A percentile compares a stretch with the other conserved stretches of the same genome.
Conservation (phyloP, 1,140 invertebrate species). For the Andricus grossulariae region DNA sequence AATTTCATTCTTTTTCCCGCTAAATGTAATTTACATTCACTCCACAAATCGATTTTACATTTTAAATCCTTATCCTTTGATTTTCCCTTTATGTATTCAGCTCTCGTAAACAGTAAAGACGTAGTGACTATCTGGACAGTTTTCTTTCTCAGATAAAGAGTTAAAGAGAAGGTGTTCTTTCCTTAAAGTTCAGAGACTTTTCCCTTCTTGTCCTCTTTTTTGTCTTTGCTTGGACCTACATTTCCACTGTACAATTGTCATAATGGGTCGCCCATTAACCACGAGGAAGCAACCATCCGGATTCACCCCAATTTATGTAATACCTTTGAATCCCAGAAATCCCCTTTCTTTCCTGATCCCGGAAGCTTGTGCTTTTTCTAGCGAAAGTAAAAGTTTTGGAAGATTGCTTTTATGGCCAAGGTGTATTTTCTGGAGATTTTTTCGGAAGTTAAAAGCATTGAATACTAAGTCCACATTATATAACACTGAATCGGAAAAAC, state of each 20-base stretch:
- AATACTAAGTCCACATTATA: neutral
- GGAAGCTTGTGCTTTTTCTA: slow-evolving; percentile 42
- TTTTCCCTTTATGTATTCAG: slow-evolving; percentile 40
- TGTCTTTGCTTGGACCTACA: slow-evolving; percentile 55
- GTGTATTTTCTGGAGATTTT: slow-evolving; percentile 42
- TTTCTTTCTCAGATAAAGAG: slow-evolving; percentile 19
- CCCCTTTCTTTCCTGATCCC: slow-evolving; percentile 45
- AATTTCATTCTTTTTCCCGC: slow-evolving; percentile 2
- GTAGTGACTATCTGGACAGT: slow-evolving; percentile 8
- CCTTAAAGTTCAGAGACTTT: neutral
- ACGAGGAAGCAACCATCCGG: slow-evolving; percentile 42
- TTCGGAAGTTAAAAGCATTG: slow-evolving; percentile 43
- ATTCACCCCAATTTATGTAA: slow-evolving; percentile 57
- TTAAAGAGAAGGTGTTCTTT: neutral
- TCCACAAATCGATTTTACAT: slow-evolving; percentile 18
- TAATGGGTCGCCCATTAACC: slow-evolving; percentile 62
- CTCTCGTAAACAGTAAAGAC: slow-evolving; percentile 30
- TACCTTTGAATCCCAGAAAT: slow-evolving; percentile 49
- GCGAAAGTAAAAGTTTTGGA: slow-evolving; percentile 37
- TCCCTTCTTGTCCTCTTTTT: neutral
- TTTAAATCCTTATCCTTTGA: slow-evolving; percentile 15
- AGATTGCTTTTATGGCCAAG: slow-evolving; percentile 35
- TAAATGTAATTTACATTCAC: slow-evolving; percentile 26
- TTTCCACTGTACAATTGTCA: slow-evolving; percentile 63
- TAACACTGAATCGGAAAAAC: neutral